Base-by-base conservation (phyloP, 2,113 vertebrate genomes). In the Mugil cephalus region DNA sequence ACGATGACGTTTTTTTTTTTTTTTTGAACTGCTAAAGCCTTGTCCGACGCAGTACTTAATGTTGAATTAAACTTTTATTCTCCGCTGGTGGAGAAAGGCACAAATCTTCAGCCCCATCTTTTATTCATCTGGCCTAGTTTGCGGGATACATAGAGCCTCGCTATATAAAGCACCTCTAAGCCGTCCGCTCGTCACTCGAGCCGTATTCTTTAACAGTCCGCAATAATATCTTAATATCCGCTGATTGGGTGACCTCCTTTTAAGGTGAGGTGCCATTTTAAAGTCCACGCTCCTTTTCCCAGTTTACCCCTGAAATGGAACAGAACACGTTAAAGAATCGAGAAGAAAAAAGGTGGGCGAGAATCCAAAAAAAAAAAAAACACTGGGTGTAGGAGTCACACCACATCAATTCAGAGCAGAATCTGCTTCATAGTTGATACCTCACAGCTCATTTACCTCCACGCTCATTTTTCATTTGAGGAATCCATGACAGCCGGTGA, bases 361-460 rank as follows among this genome's bases (percentile, higher is more conserved):
- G 15, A 50, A 24, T 58, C 66, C 45, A 81, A 69, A 61, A n/a
- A n/a, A n/a, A 52, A 81, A 69, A 45, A 47, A 66, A 62, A 52
- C 18, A 21, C 58, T 77, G 63, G 70, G 69, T 80, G 75, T 50
- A 36, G 45, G 68, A 85, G 82, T 84, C 82, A 68, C 85, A 89
- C 87, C 70, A 85, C 86, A 90, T 91, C 84, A 82, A 87, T 89
- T 78, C 45, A 84, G 79, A 62, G 64, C 38, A 36, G 58, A 77
- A 68, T 80, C 51, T 56, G 63, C 77, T 82, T 83, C 82, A 82
- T 78, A 87, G 83, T 69, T 38, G 75, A 88, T 74, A 79, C 72
- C 77, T 85, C 81, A 75, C 90, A 89, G 77, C 77, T 92, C 90
- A 90, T 92, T 90, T 82, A 90, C 48, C 66, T 74, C 73, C 69